Evolutionary conservation across 2,888 invertebrate species (phyloP), one percentile per base, ranked within the genome.

Genomic region (Amphipoea oculea): DNA sequence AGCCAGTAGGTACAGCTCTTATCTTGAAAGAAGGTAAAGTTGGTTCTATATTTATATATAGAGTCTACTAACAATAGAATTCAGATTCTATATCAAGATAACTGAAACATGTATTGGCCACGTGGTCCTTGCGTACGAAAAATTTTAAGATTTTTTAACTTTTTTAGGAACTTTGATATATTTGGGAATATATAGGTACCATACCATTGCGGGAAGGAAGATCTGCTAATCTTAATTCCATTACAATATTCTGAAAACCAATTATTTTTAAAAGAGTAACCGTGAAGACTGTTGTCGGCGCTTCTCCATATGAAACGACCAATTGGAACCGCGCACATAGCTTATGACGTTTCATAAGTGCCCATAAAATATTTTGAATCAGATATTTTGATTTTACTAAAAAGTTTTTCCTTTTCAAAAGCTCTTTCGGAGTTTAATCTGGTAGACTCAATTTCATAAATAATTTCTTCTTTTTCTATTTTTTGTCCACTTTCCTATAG

Each of bases 1-100:
- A 60, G 69, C 20, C 42, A 36, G 79, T 60, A 70, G 62, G 60
- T 63, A 78, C 20, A 36, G 14, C 17, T 66, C 65, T 81, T 81
- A 84, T 66, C 69, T 78, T 51, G 29, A 17, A 57, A 51, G 79
- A 70, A 60, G 51, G 36, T 60, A 57, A n/a, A 11, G 48, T 11
- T 20, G 17, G n/a, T 51, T 62, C 17, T 57, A 20, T 60, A 42
- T 5, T n/a, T 45, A 36, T 9, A 17, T 60, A 23, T 60, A 45
- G 12, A 14, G 9, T 45, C 4, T 45, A 67, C 11, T 70, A 57
- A 45, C 3, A 23, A 42, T 2, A 54, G 4, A 51, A 29, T 51
- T 20, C 17, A 36, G 17, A 42, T 54, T 51, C 20, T 17, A n/a
- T 1, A 65, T 42, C 17, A 42, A 9, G 6, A 20, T 45, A 79